A percentile compares a stretch with the other conserved stretches of the same genome.
Evolutionary conservation across 2,888 invertebrate species (phyloP).

Genomic region (Nymphalis urticae): DNA sequence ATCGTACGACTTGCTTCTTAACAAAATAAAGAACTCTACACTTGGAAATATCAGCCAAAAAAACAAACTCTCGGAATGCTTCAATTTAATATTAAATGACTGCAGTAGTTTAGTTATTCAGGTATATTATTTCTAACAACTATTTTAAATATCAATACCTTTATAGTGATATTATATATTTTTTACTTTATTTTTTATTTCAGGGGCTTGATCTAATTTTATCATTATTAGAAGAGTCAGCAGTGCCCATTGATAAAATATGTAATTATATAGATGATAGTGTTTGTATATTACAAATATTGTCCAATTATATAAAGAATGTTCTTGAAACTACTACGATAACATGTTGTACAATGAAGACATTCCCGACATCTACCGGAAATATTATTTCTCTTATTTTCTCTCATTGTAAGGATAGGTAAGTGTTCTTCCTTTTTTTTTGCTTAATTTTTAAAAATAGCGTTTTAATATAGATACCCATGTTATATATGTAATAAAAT

Average conservation of each 20-base stretch:
- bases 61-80: conserved; percentile 47
- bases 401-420: conserved; percentile 78
- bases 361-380: conserved; percentile 58
- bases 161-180: conserved; percentile 6
- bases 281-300: conserved; percentile 52
- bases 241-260: conserved; percentile 45
- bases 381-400: conserved; percentile 67
- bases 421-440: conserved; percentile 17
- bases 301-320: conserved; percentile 57
- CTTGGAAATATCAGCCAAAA: conserved; percentile 36
- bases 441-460: too few relatives aligned
- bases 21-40: conserved; percentile 52
- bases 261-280: conserved; percentile 55
- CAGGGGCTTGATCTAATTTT: conserved; percentile 57
- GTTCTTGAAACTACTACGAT: conserved; percentile 53
- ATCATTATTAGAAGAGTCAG: conserved; percentile 45
- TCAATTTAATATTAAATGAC: conserved; percentile 54
- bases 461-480: not conserved
- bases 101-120: conserved; percentile 56
- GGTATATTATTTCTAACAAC: conserved; percentile 46
- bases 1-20: conserved; percentile 51
- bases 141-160: not conserved
- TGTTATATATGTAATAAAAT: too few relatives aligned
- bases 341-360: conserved; percentile 51
- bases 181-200: conserved; percentile 31